phyloP scores from a whole-genome alignment of 2,888 invertebrate genomes.

The Autographa gamma region DNA sequence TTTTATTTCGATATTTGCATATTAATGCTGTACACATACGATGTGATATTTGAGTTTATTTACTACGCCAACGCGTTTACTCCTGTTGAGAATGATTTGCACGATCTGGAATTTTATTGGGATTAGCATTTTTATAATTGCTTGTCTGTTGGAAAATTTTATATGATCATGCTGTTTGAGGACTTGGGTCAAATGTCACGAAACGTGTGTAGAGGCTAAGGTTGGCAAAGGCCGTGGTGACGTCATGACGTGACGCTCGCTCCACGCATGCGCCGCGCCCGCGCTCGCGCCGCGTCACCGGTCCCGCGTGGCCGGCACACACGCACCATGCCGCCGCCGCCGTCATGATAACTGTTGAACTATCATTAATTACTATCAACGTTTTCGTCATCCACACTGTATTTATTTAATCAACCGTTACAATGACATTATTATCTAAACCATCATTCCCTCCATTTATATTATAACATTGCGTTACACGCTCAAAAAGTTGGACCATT shows the following conservation, averaged over 20 bases:
- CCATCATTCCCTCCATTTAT: slow-evolving; percentile 25
- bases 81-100: slow-evolving; percentile 9
- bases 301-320: slow-evolving; percentile 63
- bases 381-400: slow-evolving; percentile 27
- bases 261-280: slow-evolving; percentile 64
- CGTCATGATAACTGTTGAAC: slow-evolving; percentile 33
- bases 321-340: slow-evolving; percentile 12
- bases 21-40: slow-evolving; percentile 18
- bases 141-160: slow-evolving; percentile 21
- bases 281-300: slow-evolving; percentile 61
- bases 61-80: slow-evolving; percentile 15
- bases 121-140: slow-evolving; percentile 44
- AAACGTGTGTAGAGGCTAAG: slow-evolving; percentile 60
- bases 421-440: slow-evolving; percentile 20
- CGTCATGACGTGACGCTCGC: slow-evolving; percentile 69
- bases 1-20: slow-evolving; percentile 36
- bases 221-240: slow-evolving; percentile 35
- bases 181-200: slow-evolving; percentile 38
- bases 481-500: slow-evolving; percentile 47
- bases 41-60: slow-evolving; percentile 32
- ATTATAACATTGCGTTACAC: slow-evolving; percentile 28
- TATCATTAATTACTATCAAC: slow-evolving; percentile 38
- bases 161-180: slow-evolving; percentile 45
- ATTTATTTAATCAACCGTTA: slow-evolving; percentile 28
- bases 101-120: slow-evolving; percentile 27